Conservation (phyloP, 2,888 invertebrate species). For the Trissoscelio sp. region DNA sequence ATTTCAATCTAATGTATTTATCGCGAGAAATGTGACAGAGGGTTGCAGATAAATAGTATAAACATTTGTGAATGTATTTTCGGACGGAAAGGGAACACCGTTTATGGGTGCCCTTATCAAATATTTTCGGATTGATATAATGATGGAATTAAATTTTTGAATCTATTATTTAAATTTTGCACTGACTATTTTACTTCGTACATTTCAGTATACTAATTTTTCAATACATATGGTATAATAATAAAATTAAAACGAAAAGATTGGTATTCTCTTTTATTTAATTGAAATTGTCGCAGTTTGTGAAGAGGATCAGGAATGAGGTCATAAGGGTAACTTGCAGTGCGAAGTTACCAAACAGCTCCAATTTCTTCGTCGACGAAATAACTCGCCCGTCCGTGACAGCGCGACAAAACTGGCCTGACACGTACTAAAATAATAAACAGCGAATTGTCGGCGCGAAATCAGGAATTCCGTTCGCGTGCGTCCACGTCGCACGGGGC, state of each 20-base stretch:
- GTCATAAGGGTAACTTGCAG: slow-evolving; percentile 26
- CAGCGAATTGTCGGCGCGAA: slow-evolving; percentile 71
- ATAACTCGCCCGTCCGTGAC: slow-evolving; percentile 34
- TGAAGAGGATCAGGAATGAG: no score
- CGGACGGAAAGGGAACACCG: background rate
- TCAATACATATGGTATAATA: no score
- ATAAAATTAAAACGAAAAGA: no score
- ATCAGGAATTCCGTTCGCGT: slow-evolving; percentile 81
- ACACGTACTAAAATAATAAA: slow-evolving; percentile 77
- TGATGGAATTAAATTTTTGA: background rate
- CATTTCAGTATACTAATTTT: no score
- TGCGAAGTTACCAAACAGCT: slow-evolving; percentile 18
- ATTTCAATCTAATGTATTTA: slow-evolving; percentile 61
- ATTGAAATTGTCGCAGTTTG: no score
- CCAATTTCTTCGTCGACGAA: slow-evolving; percentile 24
- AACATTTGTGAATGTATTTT: slow-evolving; percentile 21
- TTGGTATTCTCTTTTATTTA: no score
- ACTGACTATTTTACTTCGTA: no score
- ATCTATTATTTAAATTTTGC: no score
- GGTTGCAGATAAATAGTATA: slow-evolving; percentile 45
- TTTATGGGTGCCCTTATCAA: background rate
- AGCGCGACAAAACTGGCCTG: slow-evolving; percentile 22
- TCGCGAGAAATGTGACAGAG: slow-evolving; percentile 37
- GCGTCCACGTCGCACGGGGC: slow-evolving; percentile 76
- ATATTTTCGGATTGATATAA: no score